Evolutionary conservation across 2,888 invertebrate species (phyloP), one percentile per base, ranked within the genome.

Genomic region (Dolomedes plantarius): DNA sequence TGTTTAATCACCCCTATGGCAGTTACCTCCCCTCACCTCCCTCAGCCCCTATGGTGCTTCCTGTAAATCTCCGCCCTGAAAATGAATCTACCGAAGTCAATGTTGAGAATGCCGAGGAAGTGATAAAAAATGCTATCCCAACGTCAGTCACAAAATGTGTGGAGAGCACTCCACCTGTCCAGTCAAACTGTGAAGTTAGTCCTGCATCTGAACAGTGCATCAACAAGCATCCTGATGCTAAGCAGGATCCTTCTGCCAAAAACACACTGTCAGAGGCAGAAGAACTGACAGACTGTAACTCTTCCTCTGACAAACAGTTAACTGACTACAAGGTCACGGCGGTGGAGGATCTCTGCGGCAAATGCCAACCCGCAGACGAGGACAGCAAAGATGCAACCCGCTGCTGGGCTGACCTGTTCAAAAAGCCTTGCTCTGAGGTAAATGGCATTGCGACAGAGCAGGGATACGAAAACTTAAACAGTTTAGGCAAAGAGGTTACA

Each of bases 331-430:
- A 23, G 7, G 69, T 39, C 13, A 36, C 69, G 13, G 16, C 28
- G 72, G 23, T 64, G 0, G 74, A 76, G 29, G 62, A 68, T 73
- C 16, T 28, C 23, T 68, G 41, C 50, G n/a, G n/a, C n/a, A 62
- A 62, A 71, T 39, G 56, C 19, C 19, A 19, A 27, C 39, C 78
- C 11, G 31, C 62, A 1, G 46, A 19, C 1, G 76, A 77, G 16
- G 67, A 75, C 23, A 27, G 27, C 19, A 73, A 67, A 39, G 73
- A 86, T 64, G 27, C 46, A 32, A 72, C 86, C 16, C 75, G 80
- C n/a, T 80, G 86, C 19, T 86, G 86, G 86, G 86, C 86, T 3
- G 86, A 86, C 41, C 41, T 86, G 28, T 86, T 86, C 23, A 86
- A 86, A 39, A 75, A 76, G n/a, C 86, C 77, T 23, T 65, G 76